phyloP scores from a whole-genome alignment of 1,140 invertebrate genomes.

The Trypoxylus dichotomus region DNA sequence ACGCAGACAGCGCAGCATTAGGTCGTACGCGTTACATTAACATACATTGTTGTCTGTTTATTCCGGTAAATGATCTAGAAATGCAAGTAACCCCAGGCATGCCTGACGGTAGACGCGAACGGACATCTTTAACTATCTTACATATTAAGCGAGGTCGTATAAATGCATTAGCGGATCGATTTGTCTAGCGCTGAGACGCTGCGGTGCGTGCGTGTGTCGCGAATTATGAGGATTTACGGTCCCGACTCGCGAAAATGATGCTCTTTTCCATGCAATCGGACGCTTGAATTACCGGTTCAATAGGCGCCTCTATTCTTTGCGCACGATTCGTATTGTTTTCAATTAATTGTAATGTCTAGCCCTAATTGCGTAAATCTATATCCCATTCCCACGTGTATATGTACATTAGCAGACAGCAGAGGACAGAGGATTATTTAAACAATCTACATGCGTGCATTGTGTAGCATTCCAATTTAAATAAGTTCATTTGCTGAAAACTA shows the following conservation, averaged over 20 bases:
- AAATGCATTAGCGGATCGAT: not conserved
- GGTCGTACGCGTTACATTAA: slow-evolving; percentile 12
- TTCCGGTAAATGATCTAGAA: slow-evolving; percentile 13
- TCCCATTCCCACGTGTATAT: no score
- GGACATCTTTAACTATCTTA: not conserved
- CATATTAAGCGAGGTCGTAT: not conserved
- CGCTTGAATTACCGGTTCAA: not conserved
- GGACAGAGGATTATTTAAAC: no score
- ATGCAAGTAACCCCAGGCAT: not conserved
- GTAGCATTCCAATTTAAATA: no score
- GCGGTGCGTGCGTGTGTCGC: not conserved
- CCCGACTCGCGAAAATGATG: not conserved
- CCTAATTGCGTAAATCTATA: no score
- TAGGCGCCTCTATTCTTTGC: not conserved
- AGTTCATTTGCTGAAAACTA: no score
- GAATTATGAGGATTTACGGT: not conserved
- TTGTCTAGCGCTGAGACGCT: not conserved
- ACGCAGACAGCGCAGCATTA: not conserved
- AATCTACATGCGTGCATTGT: no score
- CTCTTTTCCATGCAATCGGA: not conserved
- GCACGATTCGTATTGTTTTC: not conserved
- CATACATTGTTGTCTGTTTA: slow-evolving; percentile 23
- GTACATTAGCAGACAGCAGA: no score
- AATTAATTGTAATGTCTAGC: no score
- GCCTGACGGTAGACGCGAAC: not conserved